phyloP scores from a whole-genome alignment of 1,140 invertebrate species.

The Aphaenogaster rudis region DNA sequence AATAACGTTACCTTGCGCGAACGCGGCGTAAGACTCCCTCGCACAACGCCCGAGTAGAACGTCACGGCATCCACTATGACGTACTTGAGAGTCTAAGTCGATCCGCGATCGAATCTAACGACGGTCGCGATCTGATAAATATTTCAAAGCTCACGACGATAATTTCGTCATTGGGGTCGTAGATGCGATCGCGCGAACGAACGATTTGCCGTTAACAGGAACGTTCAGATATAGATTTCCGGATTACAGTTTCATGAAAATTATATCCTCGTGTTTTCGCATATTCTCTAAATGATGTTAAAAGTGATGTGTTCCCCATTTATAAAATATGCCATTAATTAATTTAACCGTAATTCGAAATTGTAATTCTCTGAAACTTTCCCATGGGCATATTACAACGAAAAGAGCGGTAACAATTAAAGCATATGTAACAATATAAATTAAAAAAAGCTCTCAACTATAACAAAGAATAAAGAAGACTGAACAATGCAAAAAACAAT shows the following conservation, averaged over 20 bases:
- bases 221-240: not conserved
- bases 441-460: slow-evolving; percentile 8
- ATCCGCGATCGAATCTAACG: slow-evolving; percentile 40
- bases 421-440: not conserved
- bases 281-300: not conserved
- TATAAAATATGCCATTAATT: not conserved
- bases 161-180: slow-evolving; percentile 16
- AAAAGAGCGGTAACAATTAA: not conserved
- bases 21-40: slow-evolving; percentile 25
- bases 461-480: slow-evolving; percentile 4
- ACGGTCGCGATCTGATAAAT: slow-evolving; percentile 21
- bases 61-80: slow-evolving; percentile 10
- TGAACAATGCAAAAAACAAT: not conserved
- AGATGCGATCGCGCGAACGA: not conserved
- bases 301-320: not conserved
- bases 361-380: not conserved
- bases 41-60: not conserved
- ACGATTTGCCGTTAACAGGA: not conserved
- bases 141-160: slow-evolving; percentile 23
- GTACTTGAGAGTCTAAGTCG: slow-evolving; percentile 17
- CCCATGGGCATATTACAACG: not conserved
- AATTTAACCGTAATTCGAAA: slow-evolving; percentile 6
- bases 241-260: not conserved
- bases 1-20: slow-evolving; percentile 53
- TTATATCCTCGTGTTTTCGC: not conserved